phyloP scores from a whole-genome alignment of 1,140 invertebrate genomes.

The Yoshiicerus persimilis region DNA sequence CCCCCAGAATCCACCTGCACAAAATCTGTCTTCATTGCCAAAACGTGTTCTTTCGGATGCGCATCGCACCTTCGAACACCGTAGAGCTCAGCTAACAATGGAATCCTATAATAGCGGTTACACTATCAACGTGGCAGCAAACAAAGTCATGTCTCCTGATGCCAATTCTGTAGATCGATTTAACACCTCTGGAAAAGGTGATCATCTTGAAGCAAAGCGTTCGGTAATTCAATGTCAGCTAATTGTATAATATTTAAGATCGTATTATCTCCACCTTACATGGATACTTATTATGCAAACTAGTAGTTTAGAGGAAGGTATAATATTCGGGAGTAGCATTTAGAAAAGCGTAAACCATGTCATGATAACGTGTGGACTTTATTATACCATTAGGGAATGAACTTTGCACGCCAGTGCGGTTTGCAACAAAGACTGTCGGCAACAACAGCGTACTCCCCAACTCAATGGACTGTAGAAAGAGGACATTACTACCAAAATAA shows the following conservation, averaged over 20 bases:
- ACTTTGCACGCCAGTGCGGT: background rate
- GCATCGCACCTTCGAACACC: background rate
- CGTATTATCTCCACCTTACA: background rate
- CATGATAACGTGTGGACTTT: background rate
- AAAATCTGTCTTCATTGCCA: background rate
- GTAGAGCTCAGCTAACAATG: background rate
- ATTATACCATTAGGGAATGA: background rate
- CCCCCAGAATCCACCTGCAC: background rate
- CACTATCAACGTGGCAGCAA: background rate
- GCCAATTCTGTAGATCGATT: background rate
- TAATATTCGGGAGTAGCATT: too few species aligned
- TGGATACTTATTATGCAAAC: too few species aligned
- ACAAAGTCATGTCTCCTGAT: background rate
- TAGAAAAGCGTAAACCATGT: too few species aligned
- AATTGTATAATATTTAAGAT: background rate
- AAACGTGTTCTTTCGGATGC: background rate
- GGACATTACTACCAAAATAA: background rate
- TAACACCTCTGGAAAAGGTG: background rate
- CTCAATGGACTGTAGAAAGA: background rate
- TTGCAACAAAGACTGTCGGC: background rate
- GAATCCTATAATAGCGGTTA: background rate
- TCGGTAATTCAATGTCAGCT: background rate
- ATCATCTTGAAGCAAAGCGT: background rate
- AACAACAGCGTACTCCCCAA: background rate
- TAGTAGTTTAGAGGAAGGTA: too few species aligned